These are phyloP conservation scores for Platichthys flesus DNA, from an alignment of 2,113 vertebrate genomes.

Conservation along the genomic window DNA sequence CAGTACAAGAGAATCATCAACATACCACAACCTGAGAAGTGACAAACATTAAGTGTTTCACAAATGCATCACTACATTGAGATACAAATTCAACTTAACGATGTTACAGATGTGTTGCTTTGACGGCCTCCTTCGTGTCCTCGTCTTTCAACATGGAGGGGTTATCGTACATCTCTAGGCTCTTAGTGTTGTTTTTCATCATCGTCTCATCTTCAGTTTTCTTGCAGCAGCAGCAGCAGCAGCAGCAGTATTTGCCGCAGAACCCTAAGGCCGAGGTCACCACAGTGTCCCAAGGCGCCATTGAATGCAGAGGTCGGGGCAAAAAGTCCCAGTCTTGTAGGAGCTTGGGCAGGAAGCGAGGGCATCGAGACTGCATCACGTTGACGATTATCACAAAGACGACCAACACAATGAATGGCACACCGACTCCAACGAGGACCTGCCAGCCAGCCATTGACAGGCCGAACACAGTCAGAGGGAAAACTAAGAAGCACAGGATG, in stretches of 20 bases:
- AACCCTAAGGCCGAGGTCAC: slow-evolving; percentile 68
- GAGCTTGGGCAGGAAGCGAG: slow-evolving; percentile 75
- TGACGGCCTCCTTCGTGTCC: slow-evolving; percentile 7
- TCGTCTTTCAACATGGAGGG: slow-evolving; percentile 71
- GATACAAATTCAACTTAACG: neutral
- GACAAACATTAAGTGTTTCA: slow-evolving; percentile 37
- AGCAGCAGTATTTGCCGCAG: slow-evolving; percentile 84
- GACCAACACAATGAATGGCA: slow-evolving; percentile 78
- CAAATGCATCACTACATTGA: slow-evolving; percentile 27
- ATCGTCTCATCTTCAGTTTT: slow-evolving; percentile 41
- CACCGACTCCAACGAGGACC: slow-evolving; percentile 88
- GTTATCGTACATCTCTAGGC: slow-evolving; percentile 86
- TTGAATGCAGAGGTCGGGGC: slow-evolving; percentile 88
- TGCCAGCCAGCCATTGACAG: slow-evolving; percentile 93
- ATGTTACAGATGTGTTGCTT: slow-evolving; percentile 54
- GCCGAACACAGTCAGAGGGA: slow-evolving; percentile 87
- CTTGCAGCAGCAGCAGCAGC: slow-evolving; percentile 81
- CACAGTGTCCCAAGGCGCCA: slow-evolving; percentile 88
- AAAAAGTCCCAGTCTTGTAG: slow-evolving; percentile 91
- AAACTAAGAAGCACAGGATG: slow-evolving; percentile 86
- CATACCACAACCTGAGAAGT: slow-evolving; percentile 47
- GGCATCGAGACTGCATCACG: slow-evolving; percentile 86
- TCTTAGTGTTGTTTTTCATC: slow-evolving; percentile 59
- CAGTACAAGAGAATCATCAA: slow-evolving; percentile 17
- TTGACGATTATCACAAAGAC: slow-evolving; percentile 83